A percentile compares a stretch with the other conserved stretches of the same genome.
These are phyloP conservation scores for Nematolebias whitei DNA, from an alignment of 2,113 vertebrate species.

Conservation along the genomic window DNA sequence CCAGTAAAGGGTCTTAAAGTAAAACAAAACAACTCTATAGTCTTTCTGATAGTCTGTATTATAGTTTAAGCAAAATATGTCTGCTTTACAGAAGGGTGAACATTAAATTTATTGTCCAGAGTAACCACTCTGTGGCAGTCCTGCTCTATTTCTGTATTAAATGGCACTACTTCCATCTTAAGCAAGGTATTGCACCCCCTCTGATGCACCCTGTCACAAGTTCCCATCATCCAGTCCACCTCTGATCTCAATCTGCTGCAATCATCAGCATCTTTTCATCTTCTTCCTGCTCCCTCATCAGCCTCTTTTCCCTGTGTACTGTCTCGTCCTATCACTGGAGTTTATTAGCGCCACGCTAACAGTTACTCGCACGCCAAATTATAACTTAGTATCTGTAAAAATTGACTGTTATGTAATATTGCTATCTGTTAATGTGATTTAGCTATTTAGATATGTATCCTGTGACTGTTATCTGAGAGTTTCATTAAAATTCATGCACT, in stretches of 20 bases:
- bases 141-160: conserved; percentile 12
- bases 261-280: conserved; percentile 64
- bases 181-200: conserved; percentile 51
- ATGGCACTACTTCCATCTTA: conserved; percentile 41
- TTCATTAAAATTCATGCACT: no score
- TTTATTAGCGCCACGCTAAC: conserved; percentile 40
- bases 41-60: background rate
- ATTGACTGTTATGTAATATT: no score
- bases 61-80: conserved; percentile 15
- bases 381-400: no score
- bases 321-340: conserved; percentile 45
- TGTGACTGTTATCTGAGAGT: no score
- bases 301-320: conserved; percentile 38
- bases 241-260: conserved; percentile 59
- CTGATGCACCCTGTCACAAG: conserved; percentile 40
- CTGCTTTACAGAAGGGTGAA: conserved; percentile 9
- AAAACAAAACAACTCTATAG: conserved; percentile 12
- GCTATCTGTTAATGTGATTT: no score
- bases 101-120: background rate
- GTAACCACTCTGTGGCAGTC: background rate
- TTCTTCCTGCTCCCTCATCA: conserved; percentile 9
- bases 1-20: background rate
- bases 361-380: no score
- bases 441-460: no score
- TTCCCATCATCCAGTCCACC: conserved; percentile 49